Evolutionary conservation across 1,140 invertebrate genomes (phyloP), one percentile per base, ranked within the genome.

Genomic region (Apis dorsata): DNA sequence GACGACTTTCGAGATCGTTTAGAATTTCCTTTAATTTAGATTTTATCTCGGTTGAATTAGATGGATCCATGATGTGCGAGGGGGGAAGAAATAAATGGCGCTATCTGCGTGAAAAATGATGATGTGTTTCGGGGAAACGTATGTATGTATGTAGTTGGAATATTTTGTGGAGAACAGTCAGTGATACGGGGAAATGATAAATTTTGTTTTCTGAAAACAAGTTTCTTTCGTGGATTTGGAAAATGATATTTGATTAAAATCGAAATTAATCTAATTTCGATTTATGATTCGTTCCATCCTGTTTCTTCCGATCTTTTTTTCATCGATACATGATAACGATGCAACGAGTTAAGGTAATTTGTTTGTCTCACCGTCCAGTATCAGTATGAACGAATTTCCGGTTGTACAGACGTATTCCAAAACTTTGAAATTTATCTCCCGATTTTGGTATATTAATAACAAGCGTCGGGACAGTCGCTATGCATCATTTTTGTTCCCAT

Each of bases 401-500:
- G 12, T 19, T 53, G 65, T 2, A 13, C 17, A 17, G 13, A 19
- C 5, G 10, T 28, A 44, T 57, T 13, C 17, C 17, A 10, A 55
- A 34, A 55, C 21, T 17, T 57, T 7, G 51, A 34, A 65, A 79
- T 83, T 51, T 79, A 79, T 79, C 66, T 57, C 34, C 17, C 10
- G 68, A 21, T 55, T 62, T 63, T 51, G 11, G 81, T 79, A 60
- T 59, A 88, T 87, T 88, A 87, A 87, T 87, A 87, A 87, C 74
- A 82, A 85, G 78, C 71, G 72, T 70, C 82, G 69, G 72, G 53
- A 71, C 72, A 84, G 74, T 88, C 81, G 87, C 83, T 82, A 85
- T 84, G 81, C 81, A 85, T 88, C 79, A 86, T 88, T 86, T 77
- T 73, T 68, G 75, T 73, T 90, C 68, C 80, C 78, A 82, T 85